Base-by-base conservation (phyloP, 92 coral and sea anemone species). In the Zoanthus gigantus region DNA sequence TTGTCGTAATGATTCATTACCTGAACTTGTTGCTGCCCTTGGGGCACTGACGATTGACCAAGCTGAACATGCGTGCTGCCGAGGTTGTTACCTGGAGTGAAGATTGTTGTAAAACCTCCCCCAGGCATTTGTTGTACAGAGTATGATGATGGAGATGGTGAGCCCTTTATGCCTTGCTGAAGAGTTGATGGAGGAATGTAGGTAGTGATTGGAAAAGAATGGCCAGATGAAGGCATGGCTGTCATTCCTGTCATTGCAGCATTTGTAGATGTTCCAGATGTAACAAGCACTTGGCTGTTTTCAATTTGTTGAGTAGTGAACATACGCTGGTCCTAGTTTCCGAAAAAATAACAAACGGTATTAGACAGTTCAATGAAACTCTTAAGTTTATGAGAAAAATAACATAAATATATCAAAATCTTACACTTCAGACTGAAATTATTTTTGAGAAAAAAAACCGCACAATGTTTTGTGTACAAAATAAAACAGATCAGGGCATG, bases 41-140 rank as follows among this genome's bases (percentile, higher is more conserved):
- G 97, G 0, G 92, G 53, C 17, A 91, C 31, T 53, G 82, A 74
- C 9, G 90, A 60, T 88, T 95, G 98, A 8, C 96, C 97, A 63
- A 97, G 78, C 89, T 97, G 99, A 61, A 95, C 92, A 44, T 91
- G 78, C 15, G 91, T 52, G 67, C 93, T 92, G 42, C 92, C 90
- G 13, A 94, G 68, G 15, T 92, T 88, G 5, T 95, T 91, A 58
- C 97, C 97, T 9, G 99, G 98, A 7, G 98, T 94, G 82, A 97
- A 97, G 77, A 97, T 97, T 8, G 99, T 97, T 0, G 99, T 96
- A 57, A 93, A 96, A 0, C 96, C 95, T 15, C 98, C 99, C 0
- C 99, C 99, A 1, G 97, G 99, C 97, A 97, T 93, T 29, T 98
- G 94, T 89, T 97, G 99, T 29, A 97, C 99, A 28, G 98, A 94